Base-by-base conservation (phyloP, 2,797 vertebrate species). In the Takifugu ocellatus region DNA sequence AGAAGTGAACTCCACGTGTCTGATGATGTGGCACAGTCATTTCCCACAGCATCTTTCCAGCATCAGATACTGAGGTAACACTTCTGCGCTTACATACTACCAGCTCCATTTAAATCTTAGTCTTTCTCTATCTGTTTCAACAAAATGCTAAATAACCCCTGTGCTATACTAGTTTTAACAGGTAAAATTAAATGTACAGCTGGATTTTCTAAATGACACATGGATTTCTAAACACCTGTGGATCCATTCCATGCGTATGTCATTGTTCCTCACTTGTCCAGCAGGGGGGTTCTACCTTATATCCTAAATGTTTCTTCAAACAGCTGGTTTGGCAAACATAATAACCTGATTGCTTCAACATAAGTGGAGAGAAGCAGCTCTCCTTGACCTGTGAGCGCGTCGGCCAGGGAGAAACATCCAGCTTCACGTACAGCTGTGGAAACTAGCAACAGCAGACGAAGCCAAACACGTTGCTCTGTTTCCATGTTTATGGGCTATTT, bases 361-460 rank as follows among this genome's bases (percentile, higher is more conserved):
- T 44, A 66, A 55, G 59, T 51, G 46, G 21, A 39, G 51, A 63
- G 53, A 39, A 24, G n/a, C 49, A 60, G 14, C 7, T 24, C 17
- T 39, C 10, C n/a, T n/a, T 24, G 29, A 24, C 50, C 51, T 61
- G 44, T 29, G 44, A 64, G 58, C 80, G 86, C 74, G 59, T 86
- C 74, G 70, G 78, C 78, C 76, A 76, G 64, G 49, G 51, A 59
- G 25, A 76, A 72, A 71, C 48, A 15, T 33, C 42, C 24, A 47
- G 16, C 63, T 25, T 26, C 27, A 57, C 57, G 61, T 42, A 36
- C 42, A 25, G 51, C 65, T 59, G 54, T 48, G 46, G 59, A 59
- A 54, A 9, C 43, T 46, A 66, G 56, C 45, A 6, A 12, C 6
- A 2, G 50, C 29, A 43, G n/a, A 56, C 16, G 8, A 55, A 33